Base-by-base conservation (phyloP, 2,888 invertebrate genomes). In the Thymelicus acteon region DNA sequence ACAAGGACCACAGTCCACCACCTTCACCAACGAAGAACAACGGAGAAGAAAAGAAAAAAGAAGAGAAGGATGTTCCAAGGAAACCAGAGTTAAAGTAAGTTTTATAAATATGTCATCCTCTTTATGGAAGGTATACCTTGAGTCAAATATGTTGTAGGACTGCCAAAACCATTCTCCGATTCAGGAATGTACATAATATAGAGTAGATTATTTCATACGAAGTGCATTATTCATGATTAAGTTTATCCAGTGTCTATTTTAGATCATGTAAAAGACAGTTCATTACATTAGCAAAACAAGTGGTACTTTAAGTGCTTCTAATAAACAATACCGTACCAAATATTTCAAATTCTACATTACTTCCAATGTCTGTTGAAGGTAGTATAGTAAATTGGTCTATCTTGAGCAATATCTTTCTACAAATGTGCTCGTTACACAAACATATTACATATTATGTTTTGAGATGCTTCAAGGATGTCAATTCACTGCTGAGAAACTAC, bases 1-100 rank as follows among this genome's bases (percentile, higher is more conserved):
- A 95, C 60, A 93, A 93, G 71, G 95, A 96, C 79, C 96, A 95
- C 82, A 92, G 94, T n/a, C 94, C 94, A 19, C 94, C 95, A 54
- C 93, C 93, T 10, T 90, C 92, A 0, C 93, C 92, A 3, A 82
- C 76, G 0, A 77, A 79, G 6, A 86, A 86, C 66, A 84, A 74
- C 60, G 79, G 81, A 58, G 74, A 74, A 49, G 74, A 76, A 37
- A 75, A 75, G 39, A 75, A 71, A 57, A 76, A 74, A 40, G 74
- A 73, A 40, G 82, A 82, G 15, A 87, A 83, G 71, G 87, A 85
- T 24, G 75, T 73, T 8, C 82, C 85, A 0, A 91, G 85, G 75
- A 92, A 91, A 67, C 92, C 92, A 0, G 92, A 93, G 68, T 78
- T 92, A 7, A 93, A 90, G 93, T 92, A 75, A 88, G 91, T 80